Conservation (phyloP, 2,888 invertebrate genomes). For the Apocheima hispidaria region DNA sequence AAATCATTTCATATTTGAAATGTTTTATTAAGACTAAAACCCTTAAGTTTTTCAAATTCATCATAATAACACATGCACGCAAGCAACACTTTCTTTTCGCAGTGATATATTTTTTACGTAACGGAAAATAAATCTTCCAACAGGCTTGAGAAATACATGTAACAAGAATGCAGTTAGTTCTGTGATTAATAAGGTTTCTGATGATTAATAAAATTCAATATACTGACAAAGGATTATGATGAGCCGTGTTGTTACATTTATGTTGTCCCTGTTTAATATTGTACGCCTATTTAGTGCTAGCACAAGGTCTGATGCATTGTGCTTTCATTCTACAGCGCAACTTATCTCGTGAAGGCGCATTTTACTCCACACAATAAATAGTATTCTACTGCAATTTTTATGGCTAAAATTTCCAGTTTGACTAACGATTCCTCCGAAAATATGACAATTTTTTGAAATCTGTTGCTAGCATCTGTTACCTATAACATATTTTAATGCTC, state of each 20-base stretch:
- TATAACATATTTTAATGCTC: too few species aligned
- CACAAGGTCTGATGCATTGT: neutral
- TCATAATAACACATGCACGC: neutral
- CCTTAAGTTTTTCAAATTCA: neutral
- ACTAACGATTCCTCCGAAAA: too few species aligned
- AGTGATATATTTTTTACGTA: slow-evolving; percentile 38
- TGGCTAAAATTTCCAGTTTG: too few species aligned
- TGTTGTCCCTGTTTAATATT: slow-evolving; percentile 16
- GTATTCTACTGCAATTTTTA: too few species aligned
- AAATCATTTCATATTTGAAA: too few species aligned
- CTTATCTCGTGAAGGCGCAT: too few species aligned
- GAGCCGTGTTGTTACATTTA: slow-evolving; percentile 9
- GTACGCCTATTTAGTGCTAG: neutral
- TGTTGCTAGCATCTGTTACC: neutral
- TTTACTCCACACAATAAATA: too few species aligned
- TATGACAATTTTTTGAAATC: neutral
- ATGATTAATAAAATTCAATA: too few species aligned
- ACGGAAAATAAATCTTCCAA: slow-evolving; percentile 29
- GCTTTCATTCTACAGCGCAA: too few species aligned
- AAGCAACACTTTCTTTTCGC: slow-evolving; percentile 29
- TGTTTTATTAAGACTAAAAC: too few species aligned
- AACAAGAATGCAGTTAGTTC: slow-evolving; percentile 30
- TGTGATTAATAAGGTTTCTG: slow-evolving; percentile 39
- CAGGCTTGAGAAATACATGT: slow-evolving; percentile 32
- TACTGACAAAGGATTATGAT: slow-evolving; percentile 12